Evolutionary conservation across 2,888 invertebrate genomes (phyloP), one percentile per base, ranked within the genome.

Genomic region (Timema cristinae): DNA sequence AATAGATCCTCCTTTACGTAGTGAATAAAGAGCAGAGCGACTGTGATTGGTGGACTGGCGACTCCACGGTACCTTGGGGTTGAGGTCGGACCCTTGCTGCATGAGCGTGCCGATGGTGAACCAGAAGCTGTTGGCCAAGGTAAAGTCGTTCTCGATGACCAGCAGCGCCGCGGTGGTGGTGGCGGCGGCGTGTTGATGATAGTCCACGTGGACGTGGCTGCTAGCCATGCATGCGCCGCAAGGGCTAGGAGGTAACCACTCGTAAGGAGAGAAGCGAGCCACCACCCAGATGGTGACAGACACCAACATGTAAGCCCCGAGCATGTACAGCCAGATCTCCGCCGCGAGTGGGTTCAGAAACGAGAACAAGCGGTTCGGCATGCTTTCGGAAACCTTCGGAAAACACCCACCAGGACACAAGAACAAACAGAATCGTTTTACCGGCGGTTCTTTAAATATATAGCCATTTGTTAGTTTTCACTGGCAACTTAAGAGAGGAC

Each of bases 71-170:
- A 81, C 81, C 80, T 79, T 87, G 5, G 87, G 87, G 76, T 84
- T 84, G 74, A 83, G 78, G 71, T 81, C 82, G 54, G 82, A 82
- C 74, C 85, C 86, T 79, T 86, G 86, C 76, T 86, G 86, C 82
- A 88, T 85, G 73, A 88, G 82, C 10, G 86, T 86, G 16, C 87
- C 87, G n/a, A 86, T 85, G 69, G 85, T 85, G 78, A 86, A 86
- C 87, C 87, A 87, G 77, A 87, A 83, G 76, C 84, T 84, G 79
- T 87, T 87, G 69, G 85, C 83, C 67, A 88, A 80, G 66, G 84
- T 86, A 79, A 88, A 88, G 78, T 87, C 86, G 78, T 88, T 87
- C 77, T 85, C 85, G 56, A 81, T 77, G 47, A 82, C 79, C 68
- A 81, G 81, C 68, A 78, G 79, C 66, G 81, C 80, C 4, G 72